Evolutionary conservation across 30 jellyfish, hydroid and myxozoan species (phyloP).

Genomic region (Nemopilema nomurai): DNA sequence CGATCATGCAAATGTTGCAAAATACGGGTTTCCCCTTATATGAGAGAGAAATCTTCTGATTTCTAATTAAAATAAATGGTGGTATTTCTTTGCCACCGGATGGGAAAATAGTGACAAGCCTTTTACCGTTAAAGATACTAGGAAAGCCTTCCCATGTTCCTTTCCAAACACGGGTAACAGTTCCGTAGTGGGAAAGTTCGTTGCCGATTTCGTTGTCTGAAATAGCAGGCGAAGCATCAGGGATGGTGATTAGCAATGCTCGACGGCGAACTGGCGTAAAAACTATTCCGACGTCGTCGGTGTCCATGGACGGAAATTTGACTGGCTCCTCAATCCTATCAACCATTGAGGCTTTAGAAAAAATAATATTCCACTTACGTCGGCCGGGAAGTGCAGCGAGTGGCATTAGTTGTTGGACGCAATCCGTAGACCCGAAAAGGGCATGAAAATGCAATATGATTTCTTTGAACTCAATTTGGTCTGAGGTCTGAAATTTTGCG

Average conservation of each 20-base stretch:
- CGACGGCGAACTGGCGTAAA: neutral
- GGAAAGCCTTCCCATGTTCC: slow-evolving; percentile 9
- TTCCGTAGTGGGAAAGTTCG: neutral
- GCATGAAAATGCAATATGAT: neutral
- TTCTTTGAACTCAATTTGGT: neutral
- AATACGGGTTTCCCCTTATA: neutral
- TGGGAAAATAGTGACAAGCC: neutral
- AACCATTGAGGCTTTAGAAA: neutral
- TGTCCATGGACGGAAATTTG: neutral
- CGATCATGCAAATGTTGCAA: neutral
- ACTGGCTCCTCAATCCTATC: neutral
- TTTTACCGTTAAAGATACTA: neutral
- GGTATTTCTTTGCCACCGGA: slow-evolving; percentile 9
- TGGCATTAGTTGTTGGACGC: neutral
- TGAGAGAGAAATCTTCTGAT: neutral
- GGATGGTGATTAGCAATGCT: neutral
- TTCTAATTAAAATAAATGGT: neutral
- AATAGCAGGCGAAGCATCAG: neutral
- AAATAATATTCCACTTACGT: neutral
- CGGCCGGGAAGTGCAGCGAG: neutral
- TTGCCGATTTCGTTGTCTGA: neutral
- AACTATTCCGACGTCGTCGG: neutral
- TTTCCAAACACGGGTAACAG: neutral
- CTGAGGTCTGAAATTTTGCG: neutral
- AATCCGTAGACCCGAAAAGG: neutral